phyloP scores from a whole-genome alignment of 2,888 invertebrate species.

The Eristalinus sepulchralis region DNA sequence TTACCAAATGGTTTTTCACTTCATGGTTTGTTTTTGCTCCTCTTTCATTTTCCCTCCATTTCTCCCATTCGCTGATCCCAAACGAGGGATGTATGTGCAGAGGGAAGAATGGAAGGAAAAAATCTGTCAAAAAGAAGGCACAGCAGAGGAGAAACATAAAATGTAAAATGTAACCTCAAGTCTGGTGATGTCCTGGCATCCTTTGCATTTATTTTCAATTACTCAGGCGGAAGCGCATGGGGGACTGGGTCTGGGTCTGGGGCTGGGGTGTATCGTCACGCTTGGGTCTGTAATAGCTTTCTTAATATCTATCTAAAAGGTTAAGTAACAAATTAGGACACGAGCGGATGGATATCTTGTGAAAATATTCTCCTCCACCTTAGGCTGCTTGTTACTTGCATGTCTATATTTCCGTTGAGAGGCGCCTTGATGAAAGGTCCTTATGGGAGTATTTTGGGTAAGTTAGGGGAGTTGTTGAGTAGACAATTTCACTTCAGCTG shows the following conservation, averaged over 20 bases:
- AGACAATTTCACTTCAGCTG: background rate
- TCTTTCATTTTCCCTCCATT: constrained; percentile 6
- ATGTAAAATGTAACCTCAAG: constrained; percentile 54
- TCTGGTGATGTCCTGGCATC: constrained; percentile 43
- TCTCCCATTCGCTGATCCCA: background rate
- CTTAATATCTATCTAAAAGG: constrained; percentile 41
- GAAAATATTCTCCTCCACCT: background rate
- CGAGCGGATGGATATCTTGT: constrained; percentile 27
- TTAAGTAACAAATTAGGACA: constrained; percentile 26
- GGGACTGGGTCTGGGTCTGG: background rate
- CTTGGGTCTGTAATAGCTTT: constrained; percentile 9
- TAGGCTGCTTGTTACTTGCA: background rate
- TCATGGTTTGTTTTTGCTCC: background rate
- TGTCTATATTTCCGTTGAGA: background rate
- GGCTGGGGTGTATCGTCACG: background rate
- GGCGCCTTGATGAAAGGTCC: background rate
- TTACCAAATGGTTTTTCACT: constrained; percentile 55
- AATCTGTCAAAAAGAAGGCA: background rate
- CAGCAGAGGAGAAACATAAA: background rate
- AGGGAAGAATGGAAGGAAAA: background rate
- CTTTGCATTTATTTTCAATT: constrained; percentile 55
- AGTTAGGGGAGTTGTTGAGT: background rate
- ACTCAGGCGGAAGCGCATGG: constrained; percentile 31
- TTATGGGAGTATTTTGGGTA: background rate
- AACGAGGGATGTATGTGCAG: background rate